phyloP scores from a whole-genome alignment of 1,140 invertebrate genomes.

The Octopus bimaculoides region DNA sequence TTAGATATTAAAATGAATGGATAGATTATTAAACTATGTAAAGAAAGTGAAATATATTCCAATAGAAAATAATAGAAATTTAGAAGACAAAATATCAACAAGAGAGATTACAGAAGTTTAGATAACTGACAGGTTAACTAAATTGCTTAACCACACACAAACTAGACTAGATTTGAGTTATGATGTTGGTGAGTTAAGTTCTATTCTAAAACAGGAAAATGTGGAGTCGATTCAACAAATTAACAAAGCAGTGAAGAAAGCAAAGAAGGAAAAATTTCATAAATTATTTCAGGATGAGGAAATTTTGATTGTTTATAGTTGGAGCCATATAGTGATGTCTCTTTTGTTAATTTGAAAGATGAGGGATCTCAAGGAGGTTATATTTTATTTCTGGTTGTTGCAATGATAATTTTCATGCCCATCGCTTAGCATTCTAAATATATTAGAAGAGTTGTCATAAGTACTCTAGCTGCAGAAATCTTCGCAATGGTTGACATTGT shows the following conservation, averaged over 20 bases:
- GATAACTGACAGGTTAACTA: neutral
- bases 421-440: neutral
- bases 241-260: neutral
- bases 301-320: neutral
- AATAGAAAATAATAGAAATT: neutral
- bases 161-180: neutral
- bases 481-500: neutral
- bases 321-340: neutral
- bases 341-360: slow-evolving; percentile 2
- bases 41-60: slow-evolving; percentile 1
- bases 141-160: neutral
- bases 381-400: neutral
- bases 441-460: neutral
- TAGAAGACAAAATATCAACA: neutral
- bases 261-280: neutral
- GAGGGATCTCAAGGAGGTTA: neutral
- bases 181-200: neutral
- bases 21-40: neutral
- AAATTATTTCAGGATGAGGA: neutral
- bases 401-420: neutral
- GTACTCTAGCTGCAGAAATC: neutral
- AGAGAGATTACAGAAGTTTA: neutral
- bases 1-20: neutral
- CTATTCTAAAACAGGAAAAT: neutral
- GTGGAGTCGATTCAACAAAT: neutral